phyloP scores from a whole-genome alignment of 2,888 invertebrate species.

The Pseudeuparius sepicola region DNA sequence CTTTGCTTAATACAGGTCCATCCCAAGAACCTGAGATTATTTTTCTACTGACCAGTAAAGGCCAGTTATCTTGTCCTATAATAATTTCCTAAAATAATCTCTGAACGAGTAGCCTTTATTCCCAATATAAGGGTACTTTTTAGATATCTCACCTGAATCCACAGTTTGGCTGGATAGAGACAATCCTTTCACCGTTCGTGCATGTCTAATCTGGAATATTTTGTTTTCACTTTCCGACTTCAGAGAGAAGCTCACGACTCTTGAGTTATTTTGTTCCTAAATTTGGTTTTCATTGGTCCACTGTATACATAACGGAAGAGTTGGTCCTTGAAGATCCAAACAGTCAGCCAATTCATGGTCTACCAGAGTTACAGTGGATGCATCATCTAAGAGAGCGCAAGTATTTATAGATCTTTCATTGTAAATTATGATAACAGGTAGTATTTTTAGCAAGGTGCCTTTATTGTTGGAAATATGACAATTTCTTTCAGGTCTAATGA shows the following conservation, averaged over 20 bases:
- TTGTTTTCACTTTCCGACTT: not conserved
- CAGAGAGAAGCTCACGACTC: constrained; percentile 7
- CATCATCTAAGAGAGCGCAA: constrained; percentile 10
- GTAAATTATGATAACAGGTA: constrained; percentile 3
- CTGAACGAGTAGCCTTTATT: too few relatives aligned
- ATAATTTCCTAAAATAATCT: too few relatives aligned
- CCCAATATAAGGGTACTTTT: constrained; percentile 10
- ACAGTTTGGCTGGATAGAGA: constrained; percentile 8
- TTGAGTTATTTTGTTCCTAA: constrained; percentile 1
- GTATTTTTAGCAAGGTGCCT: constrained; percentile 8
- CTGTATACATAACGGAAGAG: constrained; percentile 8
- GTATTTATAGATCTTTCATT: constrained; percentile 4
- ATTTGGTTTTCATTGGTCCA: constrained; percentile 9
- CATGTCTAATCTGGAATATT: constrained; percentile 6
- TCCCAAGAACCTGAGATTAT: constrained; percentile 8
- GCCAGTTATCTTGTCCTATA: constrained; percentile 15
- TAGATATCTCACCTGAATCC: constrained; percentile 1
- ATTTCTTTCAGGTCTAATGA: too few relatives aligned
- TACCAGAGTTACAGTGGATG: too few relatives aligned
- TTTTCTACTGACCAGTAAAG: constrained; percentile 9
- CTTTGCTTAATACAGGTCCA: constrained; percentile 11
- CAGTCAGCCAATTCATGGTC: too few relatives aligned
- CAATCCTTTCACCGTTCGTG: constrained; percentile 4
- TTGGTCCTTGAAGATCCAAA: constrained; percentile 8
- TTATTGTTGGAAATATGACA: too few relatives aligned